Percentiles rank a stretch among this genome's conserved stretches.
Conservation (phyloP, 2,888 invertebrate genomes). For the Apamea anceps region DNA sequence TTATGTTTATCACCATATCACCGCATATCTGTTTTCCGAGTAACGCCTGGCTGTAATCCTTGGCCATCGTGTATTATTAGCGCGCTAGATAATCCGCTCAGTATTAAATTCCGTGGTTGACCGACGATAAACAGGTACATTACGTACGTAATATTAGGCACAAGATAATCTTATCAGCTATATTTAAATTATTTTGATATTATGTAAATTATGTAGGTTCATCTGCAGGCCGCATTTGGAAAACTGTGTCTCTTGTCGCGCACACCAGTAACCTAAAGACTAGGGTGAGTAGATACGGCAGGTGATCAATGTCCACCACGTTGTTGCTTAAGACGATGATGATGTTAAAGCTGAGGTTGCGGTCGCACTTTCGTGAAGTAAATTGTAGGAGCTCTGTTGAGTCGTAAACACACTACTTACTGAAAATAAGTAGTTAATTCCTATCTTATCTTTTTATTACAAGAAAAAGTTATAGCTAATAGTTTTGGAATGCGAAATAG, state of each 20-base stretch:
- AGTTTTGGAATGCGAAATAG: constrained; percentile 15
- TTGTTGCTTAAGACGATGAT: no score
- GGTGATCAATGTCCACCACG: not conserved
- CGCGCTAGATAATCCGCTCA: constrained; percentile 43
- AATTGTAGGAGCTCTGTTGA: not conserved
- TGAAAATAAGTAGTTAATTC: constrained; percentile 22
- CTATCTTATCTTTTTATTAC: constrained; percentile 34
- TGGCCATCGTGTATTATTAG: constrained; percentile 32
- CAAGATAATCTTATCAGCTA: constrained; percentile 51
- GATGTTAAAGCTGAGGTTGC: not conserved
- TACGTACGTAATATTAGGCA: constrained; percentile 29
- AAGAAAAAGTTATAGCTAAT: constrained; percentile 10
- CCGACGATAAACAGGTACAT: constrained; percentile 49
- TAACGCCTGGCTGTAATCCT: constrained; percentile 43
- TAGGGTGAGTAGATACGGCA: not conserved
- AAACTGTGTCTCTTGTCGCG: not conserved
- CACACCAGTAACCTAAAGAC: not conserved
- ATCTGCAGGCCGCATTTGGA: not conserved
- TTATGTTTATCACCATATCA: constrained; percentile 39
- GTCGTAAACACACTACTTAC: constrained; percentile 31
- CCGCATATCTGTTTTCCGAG: constrained; percentile 44
- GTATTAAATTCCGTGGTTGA: constrained; percentile 29
- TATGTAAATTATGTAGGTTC: constrained; percentile 31
- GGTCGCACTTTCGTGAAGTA: not conserved
- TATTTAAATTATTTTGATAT: constrained; percentile 53